Base-by-base conservation (phyloP, 2,113 vertebrate genomes). In the Aepyceros melampus region DNA sequence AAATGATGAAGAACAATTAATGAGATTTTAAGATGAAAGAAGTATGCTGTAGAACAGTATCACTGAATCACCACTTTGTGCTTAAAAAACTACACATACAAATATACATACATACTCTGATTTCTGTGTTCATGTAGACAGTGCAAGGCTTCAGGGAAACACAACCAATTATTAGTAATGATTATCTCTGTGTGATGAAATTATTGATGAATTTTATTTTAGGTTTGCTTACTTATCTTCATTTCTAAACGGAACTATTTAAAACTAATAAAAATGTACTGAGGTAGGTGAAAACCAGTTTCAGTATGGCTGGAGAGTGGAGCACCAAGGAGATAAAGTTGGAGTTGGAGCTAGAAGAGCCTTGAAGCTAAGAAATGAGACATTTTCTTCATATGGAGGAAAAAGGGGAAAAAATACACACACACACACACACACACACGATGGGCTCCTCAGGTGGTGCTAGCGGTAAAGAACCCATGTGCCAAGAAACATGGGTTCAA, bases 141-240 rank as follows among this genome's bases (percentile, higher is more conserved):
- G 49, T 25, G 25, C 36, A 90, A 36, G 31, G 67, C 58, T 33
- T 4, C 88, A 95, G 53, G 25, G 49, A 96, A 94, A 56, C 17
- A 74, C 8, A 23, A 13, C 7, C 81, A 79, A 55, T 93, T 40
- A 43, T 10, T n/a, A 87, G 47, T 55, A 27, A n/a, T 79, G 21
- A 53, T 49, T 82, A 45, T 5, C 47, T 94, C n/a, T 47, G 10
- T 89, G 64, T 33, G 74, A 83, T 58, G 19, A 43, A 49, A 84
- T 86, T 47, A 58, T n/a, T 29, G 43, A 36, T 51, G 27, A 85
- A 64, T 64, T 91, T 29, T 10, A 60, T 82, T 97, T 95, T 43
- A 19, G 23, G 62, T 96, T 92, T 94, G 4, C 64, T 90, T 91
- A 16, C 90, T 94, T 86, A 19, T n/a, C 55, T 89, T 96, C n/a